Evolutionary conservation across 2,797 vertebrate species (phyloP), one percentile per base, ranked within the genome.

Genomic region (Telmatherina bonti): DNA sequence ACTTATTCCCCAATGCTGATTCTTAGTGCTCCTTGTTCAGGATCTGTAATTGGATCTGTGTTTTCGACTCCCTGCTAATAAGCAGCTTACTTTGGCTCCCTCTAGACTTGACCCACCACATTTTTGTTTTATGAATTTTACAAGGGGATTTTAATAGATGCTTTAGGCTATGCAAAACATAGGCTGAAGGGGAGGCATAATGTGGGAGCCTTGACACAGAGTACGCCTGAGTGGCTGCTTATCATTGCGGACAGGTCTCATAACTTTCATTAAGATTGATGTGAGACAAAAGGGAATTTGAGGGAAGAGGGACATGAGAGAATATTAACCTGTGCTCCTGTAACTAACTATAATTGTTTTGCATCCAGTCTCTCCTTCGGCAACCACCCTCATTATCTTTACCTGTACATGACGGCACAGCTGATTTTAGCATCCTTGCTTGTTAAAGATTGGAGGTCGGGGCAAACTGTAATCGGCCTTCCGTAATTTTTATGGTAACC

Each of bases 71-170:
- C 96, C 97, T 96, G 96, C 97, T 99, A 99, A 99, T 99, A 99
- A 99, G 98, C 97, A 97, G 97, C 98, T 99, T 99, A 99, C 97
- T 99, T 96, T 96, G 94, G 96, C 93, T 99, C 98, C 98, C 98
- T 95, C 95, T 95, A 97, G 98, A 99, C 96, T 97, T 97, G 97
- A 97, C 97, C 97, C 95, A 96, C 96, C 97, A 96, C 96, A 93
- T 98, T 99, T 94, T 98, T 96, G 96, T 99, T 98, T 98, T 97
- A 99, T 99, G 97, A 98, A 99, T 99, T 99, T 99, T 99, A 99
- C 97, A 99, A 99, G 98, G 95, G 96, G 96, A 97, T 98, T 99
- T 99, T 99, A 99, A 99, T 98, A 98, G 97, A 97, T 96, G 97
- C 97, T 99, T 98, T 99, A 99, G 97, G 97, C 97, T 98, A 99